Evolutionary conservation across 1,140 invertebrate species (phyloP).

Genomic region (Trichonephila clavata): DNA sequence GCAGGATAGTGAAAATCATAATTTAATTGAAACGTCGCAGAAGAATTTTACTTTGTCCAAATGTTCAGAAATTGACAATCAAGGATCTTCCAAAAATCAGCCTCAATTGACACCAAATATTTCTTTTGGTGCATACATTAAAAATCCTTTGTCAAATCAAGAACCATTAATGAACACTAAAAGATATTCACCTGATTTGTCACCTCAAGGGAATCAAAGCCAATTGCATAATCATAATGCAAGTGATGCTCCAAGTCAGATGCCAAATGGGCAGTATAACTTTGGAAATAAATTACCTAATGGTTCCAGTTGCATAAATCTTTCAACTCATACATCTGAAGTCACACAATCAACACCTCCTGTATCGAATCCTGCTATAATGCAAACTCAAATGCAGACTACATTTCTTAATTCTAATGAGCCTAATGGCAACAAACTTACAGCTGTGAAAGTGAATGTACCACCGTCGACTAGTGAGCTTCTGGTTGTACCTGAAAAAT

Average conservation of each 20-base stretch:
- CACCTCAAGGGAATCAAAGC: too few relatives aligned
- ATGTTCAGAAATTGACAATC: neutral
- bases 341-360: neutral
- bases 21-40: too few relatives aligned
- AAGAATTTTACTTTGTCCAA: neutral
- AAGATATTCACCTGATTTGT: too few relatives aligned
- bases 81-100: neutral
- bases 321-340: neutral
- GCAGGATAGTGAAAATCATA: neutral
- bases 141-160: neutral
- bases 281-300: neutral
- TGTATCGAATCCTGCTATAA: neutral
- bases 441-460: constrained; percentile 37
- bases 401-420: neutral
- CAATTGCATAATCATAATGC: too few relatives aligned
- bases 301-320: neutral
- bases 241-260: too few relatives aligned
- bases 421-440: neutral
- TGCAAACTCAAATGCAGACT: neutral
- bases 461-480: constrained; percentile 58
- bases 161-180: neutral
- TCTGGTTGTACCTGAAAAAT: constrained; percentile 39
- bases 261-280: neutral
- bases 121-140: neutral
- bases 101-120: neutral